A percentile compares a stretch with the other conserved stretches of the same genome.
Conservation (phyloP, 2,888 invertebrate species). For the Actias luna region DNA sequence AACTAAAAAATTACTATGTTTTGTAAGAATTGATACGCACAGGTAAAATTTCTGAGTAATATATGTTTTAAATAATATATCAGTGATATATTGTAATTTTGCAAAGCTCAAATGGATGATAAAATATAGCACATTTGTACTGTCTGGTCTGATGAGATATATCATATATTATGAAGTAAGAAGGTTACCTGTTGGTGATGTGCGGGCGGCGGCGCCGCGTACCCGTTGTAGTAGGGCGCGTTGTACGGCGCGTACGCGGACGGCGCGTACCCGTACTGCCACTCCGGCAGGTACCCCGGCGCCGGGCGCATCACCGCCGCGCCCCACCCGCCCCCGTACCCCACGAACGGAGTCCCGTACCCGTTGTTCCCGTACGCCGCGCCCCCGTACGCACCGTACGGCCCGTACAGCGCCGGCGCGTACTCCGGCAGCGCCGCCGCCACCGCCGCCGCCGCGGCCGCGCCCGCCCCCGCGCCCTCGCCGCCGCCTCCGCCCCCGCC, state of each 20-base stretch:
- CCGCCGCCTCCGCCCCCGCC: constrained; percentile 44
- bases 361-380: constrained; percentile 64
- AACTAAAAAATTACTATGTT: too few relatives aligned
- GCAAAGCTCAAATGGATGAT: too few relatives aligned
- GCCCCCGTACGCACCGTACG: constrained; percentile 62
- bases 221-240: constrained; percentile 74
- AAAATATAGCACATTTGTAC: too few relatives aligned
- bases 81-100: too few relatives aligned
- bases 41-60: too few relatives aligned
- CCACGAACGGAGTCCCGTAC: constrained; percentile 75
- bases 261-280: constrained; percentile 74
- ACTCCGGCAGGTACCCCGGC: constrained; percentile 75
- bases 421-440: constrained; percentile 53
- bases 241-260: constrained; percentile 70
- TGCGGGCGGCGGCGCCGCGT: constrained; percentile 71
- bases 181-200: constrained; percentile 71
- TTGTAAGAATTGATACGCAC: too few relatives aligned
- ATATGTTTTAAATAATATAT: too few relatives aligned
- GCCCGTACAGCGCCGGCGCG: constrained; percentile 59
- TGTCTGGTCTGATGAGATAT: too few relatives aligned
- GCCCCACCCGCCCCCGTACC: constrained; percentile 68
- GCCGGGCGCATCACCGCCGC: constrained; percentile 75
- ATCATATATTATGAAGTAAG: too few relatives aligned
- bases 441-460: constrained; percentile 30
- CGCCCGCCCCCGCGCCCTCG: constrained; percentile 28